Evolutionary conservation across 2,888 invertebrate species (phyloP), one percentile per base, ranked within the genome.

Genomic region (Apodemia duryi): DNA sequence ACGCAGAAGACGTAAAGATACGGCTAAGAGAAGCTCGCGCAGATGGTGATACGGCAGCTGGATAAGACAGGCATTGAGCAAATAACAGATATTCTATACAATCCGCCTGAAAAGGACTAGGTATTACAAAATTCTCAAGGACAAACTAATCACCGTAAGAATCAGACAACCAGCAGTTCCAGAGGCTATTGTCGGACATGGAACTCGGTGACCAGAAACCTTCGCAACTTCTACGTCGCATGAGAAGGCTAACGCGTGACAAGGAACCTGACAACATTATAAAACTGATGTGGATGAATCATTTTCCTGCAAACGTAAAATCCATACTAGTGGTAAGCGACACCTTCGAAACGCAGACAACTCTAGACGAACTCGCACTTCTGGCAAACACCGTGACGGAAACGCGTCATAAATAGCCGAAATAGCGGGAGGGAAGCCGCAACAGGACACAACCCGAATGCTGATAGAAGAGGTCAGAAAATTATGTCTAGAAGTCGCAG

Each of bases 161-260:
- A 35, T 35, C 35, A 35, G 35, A 35, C 35, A 35, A 35, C 35
- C 35, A 35, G 4, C 4, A 35, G 5, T 35, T 35, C 35, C 35
- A 35, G 5, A 35, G 5, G 5, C 5, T 32, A 4, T 32, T 4
- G 5, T 35, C 35, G 1, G 66, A 68, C 6, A 68, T 70, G 66
- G 69, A 72, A 10, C 63, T 72, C 2, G 71, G 73, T 13, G 69
- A 70, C 29, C 72, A 72, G 11, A 71, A 67, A 13, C 70, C 72
- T 0, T 63, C 69, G 0, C 73, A 73, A 41, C 63, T 73, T 9
- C 66, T 74, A 7, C 68, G 72, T 1, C 62, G 70, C 7, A 73
- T 73, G 72, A 65, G 69, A 69, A 7, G 1, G 13, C 10, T 46
- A 4, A 11, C 69, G 0, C 51, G 70, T 4, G 63, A 68, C 29